Evolutionary conservation across 1,140 invertebrate genomes (phyloP).

Genomic region (Ladona fulva): DNA sequence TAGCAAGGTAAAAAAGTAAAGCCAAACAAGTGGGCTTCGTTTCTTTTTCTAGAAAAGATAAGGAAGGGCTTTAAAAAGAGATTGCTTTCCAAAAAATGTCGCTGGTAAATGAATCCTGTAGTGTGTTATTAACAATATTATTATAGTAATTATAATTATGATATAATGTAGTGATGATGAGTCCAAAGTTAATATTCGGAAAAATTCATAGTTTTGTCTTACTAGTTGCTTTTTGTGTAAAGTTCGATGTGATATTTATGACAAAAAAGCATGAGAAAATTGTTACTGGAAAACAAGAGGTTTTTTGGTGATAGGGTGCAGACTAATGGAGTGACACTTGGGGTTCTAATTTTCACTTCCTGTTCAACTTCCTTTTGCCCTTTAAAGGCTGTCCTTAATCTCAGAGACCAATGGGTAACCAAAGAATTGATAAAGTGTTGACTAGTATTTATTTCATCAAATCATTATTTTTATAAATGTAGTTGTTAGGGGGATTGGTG

Average conservation of each 20-base stretch:
- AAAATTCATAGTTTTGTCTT: slow-evolving; percentile 7
- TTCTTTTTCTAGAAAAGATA: background rate
- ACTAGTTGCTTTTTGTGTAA: slow-evolving; percentile 10
- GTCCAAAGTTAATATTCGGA: slow-evolving; percentile 9
- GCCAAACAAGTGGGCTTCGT: background rate
- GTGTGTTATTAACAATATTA: slow-evolving; percentile 4
- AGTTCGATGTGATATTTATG: slow-evolving; percentile 10
- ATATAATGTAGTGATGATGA: background rate
- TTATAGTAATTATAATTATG: slow-evolving; percentile 1
- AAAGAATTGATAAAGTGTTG: background rate
- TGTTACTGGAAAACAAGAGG: background rate
- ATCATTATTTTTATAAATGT: background rate
- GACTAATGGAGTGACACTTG: background rate
- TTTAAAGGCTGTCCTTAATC: background rate
- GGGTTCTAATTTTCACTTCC: background rate
- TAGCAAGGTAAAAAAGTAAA: background rate
- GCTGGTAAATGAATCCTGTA: background rate
- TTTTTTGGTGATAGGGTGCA: background rate
- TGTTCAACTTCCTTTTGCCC: background rate
- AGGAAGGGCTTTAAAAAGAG: background rate
- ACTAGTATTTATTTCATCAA: slow-evolving; percentile 10
- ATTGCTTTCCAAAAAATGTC: background rate
- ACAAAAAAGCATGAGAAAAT: background rate
- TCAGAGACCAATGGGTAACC: background rate
- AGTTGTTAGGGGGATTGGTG: background rate